Evolutionary conservation across 2,888 invertebrate genomes (phyloP).

Genomic region (Leptinotarsa tumamoca): DNA sequence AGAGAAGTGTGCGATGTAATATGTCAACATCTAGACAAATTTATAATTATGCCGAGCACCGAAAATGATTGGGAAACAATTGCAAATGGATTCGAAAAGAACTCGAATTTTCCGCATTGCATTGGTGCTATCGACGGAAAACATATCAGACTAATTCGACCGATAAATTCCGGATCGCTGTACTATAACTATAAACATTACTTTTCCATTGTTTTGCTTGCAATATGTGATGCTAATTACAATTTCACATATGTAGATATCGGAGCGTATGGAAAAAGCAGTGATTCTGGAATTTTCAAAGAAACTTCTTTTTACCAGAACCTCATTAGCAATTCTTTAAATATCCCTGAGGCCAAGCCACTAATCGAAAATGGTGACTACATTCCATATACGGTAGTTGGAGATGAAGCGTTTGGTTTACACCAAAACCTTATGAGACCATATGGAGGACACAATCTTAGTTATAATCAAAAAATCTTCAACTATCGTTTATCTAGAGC

Average conservation of each 20-base stretch:
- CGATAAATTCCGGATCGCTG: constrained; percentile 23
- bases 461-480: not conserved
- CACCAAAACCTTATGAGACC: constrained; percentile 23
- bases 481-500: constrained; percentile 18
- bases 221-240: constrained; percentile 23
- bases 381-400: constrained; percentile 18
- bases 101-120: constrained; percentile 26
- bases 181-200: constrained; percentile 26
- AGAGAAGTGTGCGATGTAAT: not conserved
- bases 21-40: not conserved
- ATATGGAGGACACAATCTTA: constrained; percentile 25
- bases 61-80: constrained; percentile 16
- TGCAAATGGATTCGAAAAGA: constrained; percentile 27
- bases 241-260: constrained; percentile 25
- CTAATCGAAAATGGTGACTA: not conserved
- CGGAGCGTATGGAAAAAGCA: constrained; percentile 18
- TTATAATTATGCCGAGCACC: not conserved
- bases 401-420: constrained; percentile 28
- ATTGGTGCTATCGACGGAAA: constrained; percentile 2
- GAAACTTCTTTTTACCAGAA: not conserved
- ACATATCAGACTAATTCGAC: constrained; percentile 20
- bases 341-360: not conserved
- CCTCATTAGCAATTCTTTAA: not conserved
- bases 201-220: constrained; percentile 31
- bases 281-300: not conserved